Conservation (phyloP, 2,888 invertebrate species). For the Brenthis hecate region DNA sequence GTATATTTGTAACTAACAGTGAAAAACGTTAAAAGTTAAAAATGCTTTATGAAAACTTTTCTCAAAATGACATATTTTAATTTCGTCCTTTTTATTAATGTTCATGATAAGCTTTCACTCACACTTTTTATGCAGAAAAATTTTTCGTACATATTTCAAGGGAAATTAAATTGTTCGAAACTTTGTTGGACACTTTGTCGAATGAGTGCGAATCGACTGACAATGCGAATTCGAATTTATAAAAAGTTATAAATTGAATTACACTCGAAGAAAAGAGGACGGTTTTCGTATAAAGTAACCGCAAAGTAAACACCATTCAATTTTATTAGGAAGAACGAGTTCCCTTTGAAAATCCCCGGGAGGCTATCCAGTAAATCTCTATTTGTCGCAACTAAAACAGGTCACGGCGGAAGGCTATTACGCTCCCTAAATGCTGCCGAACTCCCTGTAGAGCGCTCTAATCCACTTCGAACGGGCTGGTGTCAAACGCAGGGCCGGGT, state of each 20-base stretch:
- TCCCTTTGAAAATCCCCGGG: constrained; percentile 66
- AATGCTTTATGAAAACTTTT: constrained; percentile 21
- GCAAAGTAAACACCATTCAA: constrained; percentile 73
- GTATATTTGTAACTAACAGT: constrained; percentile 12
- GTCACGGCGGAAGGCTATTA: constrained; percentile 81
- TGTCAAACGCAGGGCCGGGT: constrained; percentile 80
- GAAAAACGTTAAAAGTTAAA: constrained; percentile 4
- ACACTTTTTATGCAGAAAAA: constrained; percentile 52
- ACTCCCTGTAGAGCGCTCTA: constrained; percentile 78
- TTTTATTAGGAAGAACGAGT: constrained; percentile 71
- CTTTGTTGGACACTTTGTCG: constrained; percentile 62
- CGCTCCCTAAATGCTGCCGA: constrained; percentile 81
- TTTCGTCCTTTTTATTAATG: constrained; percentile 43
- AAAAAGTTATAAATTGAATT: constrained; percentile 40
- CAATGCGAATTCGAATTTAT: constrained; percentile 47
- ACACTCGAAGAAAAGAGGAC: constrained; percentile 48
- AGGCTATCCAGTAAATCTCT: constrained; percentile 79
- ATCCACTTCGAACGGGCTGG: constrained; percentile 80
- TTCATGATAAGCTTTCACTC: constrained; percentile 47
- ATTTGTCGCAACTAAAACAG: constrained; percentile 82
- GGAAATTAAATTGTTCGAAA: constrained; percentile 71
- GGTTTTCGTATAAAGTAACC: constrained; percentile 58
- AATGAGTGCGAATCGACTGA: constrained; percentile 61
- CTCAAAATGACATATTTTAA: constrained; percentile 36
- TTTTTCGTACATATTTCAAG: constrained; percentile 66